phyloP scores from a whole-genome alignment of 2,113 vertebrate species.

The Clupea harengus region DNA sequence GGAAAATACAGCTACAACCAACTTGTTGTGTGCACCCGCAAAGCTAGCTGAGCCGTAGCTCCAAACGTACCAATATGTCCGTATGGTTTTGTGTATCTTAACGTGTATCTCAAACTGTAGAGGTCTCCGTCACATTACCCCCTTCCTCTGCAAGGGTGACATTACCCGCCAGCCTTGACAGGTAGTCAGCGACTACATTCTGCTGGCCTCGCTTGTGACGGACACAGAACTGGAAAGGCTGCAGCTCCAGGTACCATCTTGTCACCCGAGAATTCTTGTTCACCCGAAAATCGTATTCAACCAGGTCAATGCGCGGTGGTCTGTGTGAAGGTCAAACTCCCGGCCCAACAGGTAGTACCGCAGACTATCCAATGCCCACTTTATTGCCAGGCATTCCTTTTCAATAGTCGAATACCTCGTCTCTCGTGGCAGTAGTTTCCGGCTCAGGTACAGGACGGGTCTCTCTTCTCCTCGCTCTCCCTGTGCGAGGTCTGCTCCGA shows the following conservation, averaged over 20 bases:
- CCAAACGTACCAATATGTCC: too few species aligned
- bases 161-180: too few species aligned
- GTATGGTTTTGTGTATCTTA: too few species aligned
- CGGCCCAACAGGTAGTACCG: conserved; percentile 10
- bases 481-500: neutral
- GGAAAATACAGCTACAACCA: too few species aligned
- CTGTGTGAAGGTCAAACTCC: neutral
- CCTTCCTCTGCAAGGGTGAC: too few species aligned
- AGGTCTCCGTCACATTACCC: too few species aligned
- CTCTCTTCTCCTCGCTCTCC: neutral
- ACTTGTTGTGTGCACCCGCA: too few species aligned
- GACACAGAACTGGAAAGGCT: neutral
- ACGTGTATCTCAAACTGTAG: too few species aligned
- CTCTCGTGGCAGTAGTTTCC: neutral
- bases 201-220: too few species aligned
- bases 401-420: conserved; percentile 15
- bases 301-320: neutral
- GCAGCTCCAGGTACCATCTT: neutral
- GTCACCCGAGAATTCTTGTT: neutral
- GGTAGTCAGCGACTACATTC: too few species aligned
- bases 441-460: neutral
- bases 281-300: neutral
- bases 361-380: conserved; percentile 20
- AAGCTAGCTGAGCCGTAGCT: too few species aligned
- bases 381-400: conserved; percentile 1